Evolutionary conservation across 92 coral and sea anemone genomes (phyloP), one percentile per base, ranked within the genome.

Genomic region (Isaurus tuberculatus): DNA sequence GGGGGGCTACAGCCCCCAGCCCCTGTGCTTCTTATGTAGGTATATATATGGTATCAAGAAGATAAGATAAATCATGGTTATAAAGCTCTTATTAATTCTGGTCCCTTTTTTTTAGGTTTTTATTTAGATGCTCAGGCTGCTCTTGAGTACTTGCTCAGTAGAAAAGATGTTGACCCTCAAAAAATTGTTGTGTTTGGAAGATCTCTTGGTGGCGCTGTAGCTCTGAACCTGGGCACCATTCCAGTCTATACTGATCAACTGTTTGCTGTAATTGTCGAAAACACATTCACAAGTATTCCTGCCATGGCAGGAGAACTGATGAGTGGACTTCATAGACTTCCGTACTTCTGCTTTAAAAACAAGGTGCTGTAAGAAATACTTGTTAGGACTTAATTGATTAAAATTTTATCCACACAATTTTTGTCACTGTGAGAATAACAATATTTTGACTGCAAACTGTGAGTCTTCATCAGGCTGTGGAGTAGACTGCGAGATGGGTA

Each of bases 171-270:
- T 17, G 99, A 97, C 70, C 85, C 78, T n/a, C 89, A 77, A 26
- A 95, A 92, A 88, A 91, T 97, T 72, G 89, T 97, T 14, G 73
- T 97, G 73, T 97, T 92, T 89, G 99, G 99, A 36, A 90, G 99
- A 14, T 97, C 99, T 4, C 88, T 97, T 78, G 99, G 99, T 32
- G 99, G 99, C 14, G 98, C 98, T 3, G 99, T 97, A 4, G 99
- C 99, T 2, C 89, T 97, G 65, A 88, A 88, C 80, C 75, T 97
- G 75, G 94, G 94, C 11, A 90, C 99, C 22, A 86, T 88, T 61
- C 95, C 94, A 23, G 83, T 83, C 22, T 97, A 90, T 70, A 53
- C 74, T 37, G 94, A 97, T 65, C 91, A 90, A 73, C 92, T 93
- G 14, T 92, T 92, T 92, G 99, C 99, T 7, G 83, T 97, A 55